A percentile compares a stretch with the other conserved stretches of the same genome.
Conservation (phyloP, 2,888 invertebrate genomes). For the Ischnus inquisitorius region DNA sequence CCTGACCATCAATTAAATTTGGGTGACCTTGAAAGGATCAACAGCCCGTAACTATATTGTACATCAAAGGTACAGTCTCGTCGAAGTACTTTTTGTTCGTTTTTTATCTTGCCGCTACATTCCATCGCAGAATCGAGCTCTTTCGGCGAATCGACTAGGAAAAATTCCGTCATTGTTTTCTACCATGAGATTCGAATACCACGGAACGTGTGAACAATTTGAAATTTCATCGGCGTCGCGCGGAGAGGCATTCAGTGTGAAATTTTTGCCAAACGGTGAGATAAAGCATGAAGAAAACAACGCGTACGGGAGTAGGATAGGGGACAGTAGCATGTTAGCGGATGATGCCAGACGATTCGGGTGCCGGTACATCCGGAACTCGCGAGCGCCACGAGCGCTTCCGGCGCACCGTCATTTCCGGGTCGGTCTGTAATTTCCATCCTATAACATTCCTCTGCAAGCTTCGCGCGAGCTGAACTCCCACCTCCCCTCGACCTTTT, state of each 20-base stretch:
- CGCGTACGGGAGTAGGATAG: background rate
- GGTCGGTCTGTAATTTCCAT: conserved; percentile 75
- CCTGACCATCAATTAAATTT: too few species aligned
- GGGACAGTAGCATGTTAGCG: background rate
- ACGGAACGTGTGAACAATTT: conserved; percentile 12
- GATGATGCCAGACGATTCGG: conserved; percentile 35
- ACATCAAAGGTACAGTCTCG: too few species aligned
- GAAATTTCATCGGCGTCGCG: conserved; percentile 23
- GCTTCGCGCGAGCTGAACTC: conserved; percentile 11
- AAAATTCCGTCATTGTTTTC: too few species aligned
- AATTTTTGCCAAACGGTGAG: conserved; percentile 47
- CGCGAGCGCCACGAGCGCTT: conserved; percentile 71
- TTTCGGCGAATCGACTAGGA: too few species aligned
- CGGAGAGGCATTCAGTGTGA: conserved; percentile 27
- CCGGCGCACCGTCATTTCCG: conserved; percentile 76
- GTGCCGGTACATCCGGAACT: conserved; percentile 67
- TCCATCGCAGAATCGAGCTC: too few species aligned
- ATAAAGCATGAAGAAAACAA: background rate
- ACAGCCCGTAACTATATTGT: too few species aligned
- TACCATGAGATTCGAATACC: too few species aligned
- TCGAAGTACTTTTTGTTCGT: too few species aligned
- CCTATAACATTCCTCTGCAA: conserved; percentile 60
- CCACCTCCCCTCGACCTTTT: background rate
- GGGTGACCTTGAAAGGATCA: too few species aligned
- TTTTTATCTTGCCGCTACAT: too few species aligned